These are phyloP conservation scores for Drosophila orosa DNA, from an alignment of 1,140 invertebrate species.

Conservation along the genomic window DNA sequence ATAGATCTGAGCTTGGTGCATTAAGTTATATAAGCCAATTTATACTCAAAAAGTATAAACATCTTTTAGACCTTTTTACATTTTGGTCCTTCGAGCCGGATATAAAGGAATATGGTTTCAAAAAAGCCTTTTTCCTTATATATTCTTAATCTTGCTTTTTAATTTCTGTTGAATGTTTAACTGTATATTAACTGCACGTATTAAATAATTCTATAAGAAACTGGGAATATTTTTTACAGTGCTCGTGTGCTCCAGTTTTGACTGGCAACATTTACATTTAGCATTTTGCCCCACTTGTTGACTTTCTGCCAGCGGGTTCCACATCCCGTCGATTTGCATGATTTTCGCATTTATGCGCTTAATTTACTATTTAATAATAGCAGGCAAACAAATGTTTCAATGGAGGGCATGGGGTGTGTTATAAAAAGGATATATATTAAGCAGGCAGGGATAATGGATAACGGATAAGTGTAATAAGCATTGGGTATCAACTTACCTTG, in stretches of 20 bases:
- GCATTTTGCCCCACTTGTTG: constrained; percentile 71
- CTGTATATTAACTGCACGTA: too few species aligned
- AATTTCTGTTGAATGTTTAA: too few species aligned
- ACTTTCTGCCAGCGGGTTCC: constrained; percentile 56
- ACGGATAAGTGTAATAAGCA: constrained; percentile 14
- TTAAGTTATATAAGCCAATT: too few species aligned
- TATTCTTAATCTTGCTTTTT: too few species aligned
- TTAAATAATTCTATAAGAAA: too few species aligned
- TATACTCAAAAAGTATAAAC: too few species aligned
- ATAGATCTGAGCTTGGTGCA: too few species aligned
- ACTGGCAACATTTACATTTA: constrained; percentile 68
- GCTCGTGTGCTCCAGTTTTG: constrained; percentile 37
- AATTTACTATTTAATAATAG: constrained; percentile 77
- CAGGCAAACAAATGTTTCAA: constrained; percentile 29
- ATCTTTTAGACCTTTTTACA: too few species aligned
- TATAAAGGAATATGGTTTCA: too few species aligned
- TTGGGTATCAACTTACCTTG: constrained; percentile 84
- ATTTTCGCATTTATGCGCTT: constrained; percentile 72
- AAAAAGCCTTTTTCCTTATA: too few species aligned
- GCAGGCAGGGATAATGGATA: constrained; percentile 3
- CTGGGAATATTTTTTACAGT: neutral
- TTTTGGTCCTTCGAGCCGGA: too few species aligned
- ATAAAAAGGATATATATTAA: neutral
- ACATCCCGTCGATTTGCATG: constrained; percentile 66
- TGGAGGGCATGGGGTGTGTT: neutral